Evolutionary conservation across 64 coral and sea anemone species (phyloP).

Genomic region (Cladopsammia gracilis): DNA sequence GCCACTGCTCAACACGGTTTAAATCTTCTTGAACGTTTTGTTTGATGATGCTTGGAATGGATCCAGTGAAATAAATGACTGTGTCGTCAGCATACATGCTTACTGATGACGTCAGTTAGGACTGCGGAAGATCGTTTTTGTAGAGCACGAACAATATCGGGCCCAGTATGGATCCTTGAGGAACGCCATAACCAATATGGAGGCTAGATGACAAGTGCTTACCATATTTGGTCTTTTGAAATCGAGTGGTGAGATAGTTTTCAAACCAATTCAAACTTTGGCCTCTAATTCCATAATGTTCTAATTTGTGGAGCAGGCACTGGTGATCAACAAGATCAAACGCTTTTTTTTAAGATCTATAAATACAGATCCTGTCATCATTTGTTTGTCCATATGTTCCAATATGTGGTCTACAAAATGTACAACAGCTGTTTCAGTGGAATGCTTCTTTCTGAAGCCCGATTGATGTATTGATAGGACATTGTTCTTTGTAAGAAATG

Average conservation of each 20-base stretch:
- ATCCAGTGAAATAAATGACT: too few relatives aligned
- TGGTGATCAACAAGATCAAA: background rate
- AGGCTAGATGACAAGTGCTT: too few relatives aligned
- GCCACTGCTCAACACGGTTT: constrained; percentile 2
- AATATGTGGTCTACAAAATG: constrained; percentile 2
- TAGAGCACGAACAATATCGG: constrained; percentile 22
- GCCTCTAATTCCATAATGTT: too few relatives aligned
- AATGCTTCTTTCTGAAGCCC: background rate
- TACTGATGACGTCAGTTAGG: too few relatives aligned
- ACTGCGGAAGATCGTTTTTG: constrained; percentile 49
- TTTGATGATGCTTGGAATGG: too few relatives aligned
- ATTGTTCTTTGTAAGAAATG: constrained; percentile 10
- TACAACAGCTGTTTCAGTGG: too few relatives aligned
- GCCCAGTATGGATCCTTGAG: constrained; percentile 55
- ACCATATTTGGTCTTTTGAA: constrained; percentile 40
- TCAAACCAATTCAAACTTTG: constrained; percentile 18
- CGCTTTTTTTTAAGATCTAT: background rate
- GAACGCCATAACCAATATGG: constrained; percentile 18
- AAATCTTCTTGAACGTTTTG: constrained; percentile 62
- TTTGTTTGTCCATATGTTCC: constrained; percentile 29
- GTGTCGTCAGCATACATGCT: too few relatives aligned
- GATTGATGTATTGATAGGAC: background rate
- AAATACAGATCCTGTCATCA: background rate
- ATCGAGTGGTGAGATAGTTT: constrained; percentile 1
- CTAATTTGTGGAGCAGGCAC: too few relatives aligned